These are phyloP conservation scores for Gorsachius magnificus DNA, from an alignment of 2,797 vertebrate genomes.

Conservation along the genomic window DNA sequence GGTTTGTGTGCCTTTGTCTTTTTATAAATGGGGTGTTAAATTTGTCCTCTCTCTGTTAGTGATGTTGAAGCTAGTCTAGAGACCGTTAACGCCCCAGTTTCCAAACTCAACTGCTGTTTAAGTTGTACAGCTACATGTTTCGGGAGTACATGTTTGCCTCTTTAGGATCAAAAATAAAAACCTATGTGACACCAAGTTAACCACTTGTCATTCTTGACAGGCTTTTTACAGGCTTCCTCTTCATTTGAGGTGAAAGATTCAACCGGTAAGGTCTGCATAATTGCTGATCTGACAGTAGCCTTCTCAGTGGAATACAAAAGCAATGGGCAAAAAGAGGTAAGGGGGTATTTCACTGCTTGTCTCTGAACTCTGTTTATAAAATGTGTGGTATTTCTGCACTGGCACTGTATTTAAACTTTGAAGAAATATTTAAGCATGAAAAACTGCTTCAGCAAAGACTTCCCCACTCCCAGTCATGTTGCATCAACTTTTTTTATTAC, in stretches of 20 bases:
- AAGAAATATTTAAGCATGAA: not conserved
- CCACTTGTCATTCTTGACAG: constrained; percentile 39
- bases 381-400: fast-evolving
- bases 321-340: constrained; percentile 43
- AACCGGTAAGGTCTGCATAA: constrained; percentile 83
- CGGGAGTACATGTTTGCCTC: not conserved
- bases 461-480: not conserved
- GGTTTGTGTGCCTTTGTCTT: not conserved
- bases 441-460: not conserved
- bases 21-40: not conserved
- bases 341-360: not conserved
- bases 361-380: not conserved
- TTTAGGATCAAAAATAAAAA: not conserved
- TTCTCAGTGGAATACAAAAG: constrained; percentile 81
- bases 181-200: not conserved
- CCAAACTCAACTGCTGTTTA: not conserved
- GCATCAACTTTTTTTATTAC: not conserved
- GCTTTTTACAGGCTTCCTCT: constrained; percentile 67
- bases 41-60: not conserved
- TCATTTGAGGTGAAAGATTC: constrained; percentile 85
- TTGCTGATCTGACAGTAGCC: constrained; percentile 82
- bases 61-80: not conserved
- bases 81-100: not conserved
- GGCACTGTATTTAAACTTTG: not conserved
- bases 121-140: too few relatives aligned